Evolutionary conservation across 2,113 vertebrate species (phyloP), one percentile per base, ranked within the genome.

Genomic region (Ahaetulla prasina): DNA sequence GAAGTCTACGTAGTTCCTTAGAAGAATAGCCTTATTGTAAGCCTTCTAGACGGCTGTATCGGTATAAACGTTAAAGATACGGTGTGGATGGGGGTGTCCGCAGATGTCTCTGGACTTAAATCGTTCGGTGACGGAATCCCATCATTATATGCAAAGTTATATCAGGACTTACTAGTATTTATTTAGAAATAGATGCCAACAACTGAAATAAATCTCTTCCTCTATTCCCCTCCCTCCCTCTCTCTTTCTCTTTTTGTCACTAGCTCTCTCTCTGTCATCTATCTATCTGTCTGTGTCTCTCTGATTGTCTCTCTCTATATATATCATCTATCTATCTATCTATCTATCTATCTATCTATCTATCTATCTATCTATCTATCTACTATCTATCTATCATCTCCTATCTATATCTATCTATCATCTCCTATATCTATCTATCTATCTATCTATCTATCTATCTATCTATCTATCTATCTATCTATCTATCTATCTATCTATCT

Each of bases 41-140:
- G 97, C 96, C 95, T 97, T 97, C 97, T 96, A 97, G 97, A 97
- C 97, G 97, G 98, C 97, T 98, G 97, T 97, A 98, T 97, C 94
- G 96, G 96, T 94, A 96, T 96, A 97, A 97, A 97, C 97, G 96
- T 96, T 96, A 97, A 98, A 97, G 97, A 97, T 97, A 96, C 97
- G 96, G 97, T 97, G 96, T 96, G 96, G 93, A 43, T 43, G 74
- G 8, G 18, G 74, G 74, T 8, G 63, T 16, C 11, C 0, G n/a
- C 14, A 9, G 35, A 57, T 27, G 97, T 97, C 97, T 97, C 97
- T 97, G 96, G 97, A 97, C 95, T 92, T 96, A 97, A 97, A 96
- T 97, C 95, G 93, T 95, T 95, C 96, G 95, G 96, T 95, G 97
- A 97, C 97, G 96, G 45, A 96, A 96, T 43, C 95, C 95, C 97